Evolutionary conservation across 2,113 vertebrate species (phyloP), one percentile per base, ranked within the genome.

Genomic region (Lepus europaeus): DNA sequence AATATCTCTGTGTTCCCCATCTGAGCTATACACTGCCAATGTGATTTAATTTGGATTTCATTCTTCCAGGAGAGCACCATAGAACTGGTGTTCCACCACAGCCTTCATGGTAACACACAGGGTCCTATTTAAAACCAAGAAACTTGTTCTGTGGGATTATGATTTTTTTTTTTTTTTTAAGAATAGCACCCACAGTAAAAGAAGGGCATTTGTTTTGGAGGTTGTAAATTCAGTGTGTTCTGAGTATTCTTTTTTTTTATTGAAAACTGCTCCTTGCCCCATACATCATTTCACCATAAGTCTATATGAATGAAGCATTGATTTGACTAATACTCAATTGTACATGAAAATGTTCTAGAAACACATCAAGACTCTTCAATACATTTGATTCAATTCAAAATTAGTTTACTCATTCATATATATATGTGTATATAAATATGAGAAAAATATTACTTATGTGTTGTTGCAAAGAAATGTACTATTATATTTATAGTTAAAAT

Each of bases 1-100:
- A 72, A 3, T 82, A 2, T 76, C 16, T 39, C 29, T 22, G 10
- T 36, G 7, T 22, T 45, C 20, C 14, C 12, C 13, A 33, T 81
- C 31, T 91, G 74, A 84, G 53, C 0, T 17, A 25, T 10, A 45
- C 7, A 3, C 59, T 82, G 16, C 17, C 49, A 59, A 1, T 79
- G n/a, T 11, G 39, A 25, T 88, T 94, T 86, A 89, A 16, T 86
- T 49, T 64, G 36, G 9, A 64, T 92, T 93, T 87, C 59, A 83
- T 96, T 87, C 56, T 87, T 70, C 59, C 20, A 66, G 33, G 25
- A 79, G 22, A 87, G 7, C 10, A 23, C 8, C 22, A 4, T 49
- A 22, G 25, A 73, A 33, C 23, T 63, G 82, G 22, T 95, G n/a
- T 25, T 68, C 31, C 25, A 74, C 36, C 3, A 1, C 0, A 20